Evolutionary conservation across 1,140 invertebrate species (phyloP), one percentile per base, ranked within the genome.

Genomic region (Brachionus paranguensis): DNA sequence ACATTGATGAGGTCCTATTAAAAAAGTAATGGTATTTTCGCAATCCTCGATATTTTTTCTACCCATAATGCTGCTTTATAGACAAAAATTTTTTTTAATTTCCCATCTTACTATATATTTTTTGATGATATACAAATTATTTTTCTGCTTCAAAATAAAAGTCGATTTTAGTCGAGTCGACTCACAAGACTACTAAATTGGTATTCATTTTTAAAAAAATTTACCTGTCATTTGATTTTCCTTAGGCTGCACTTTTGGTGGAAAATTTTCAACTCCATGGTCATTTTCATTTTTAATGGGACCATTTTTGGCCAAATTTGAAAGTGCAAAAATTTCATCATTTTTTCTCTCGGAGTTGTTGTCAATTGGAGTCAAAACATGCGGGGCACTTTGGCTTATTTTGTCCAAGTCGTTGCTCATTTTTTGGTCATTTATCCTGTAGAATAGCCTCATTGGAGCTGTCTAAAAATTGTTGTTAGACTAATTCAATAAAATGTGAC

Each of bases 391-490:
- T 53, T 76, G 17, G 29, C 33, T n/a, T 5, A 14, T 24, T 53
- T 50, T 6, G 24, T 81, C 53, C 14, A 10, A 60, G 20, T 60
- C 53, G 20, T 0, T 20, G 8, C 6, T 10, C 20, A 60, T 20
- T 8, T 60, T 20, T 24, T 24, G 47, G 14, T 79, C 17, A n/a
- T 64, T 68, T 47, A 68, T 27, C 14, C 78, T 17, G 41, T 81
- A 81, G 11, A 81, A 81, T 41, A 81, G 29, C 27, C 78, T 43
- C 78, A 81, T 81, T 47, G 78, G 78, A 11, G 78, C 78, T 24
- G 53, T 81, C 78, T 81, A 24, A 27, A 41, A 64, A 24, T 68
- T 45, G 27, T 64, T 41, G 33, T 60, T 17, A 64, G 27, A 45
- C 33, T 7, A 37, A 37, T 37, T 37, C 27, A 29, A 60, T 29